Conservation (phyloP, 2,113 vertebrate genomes). For the Pseudopipra pipra region DNA sequence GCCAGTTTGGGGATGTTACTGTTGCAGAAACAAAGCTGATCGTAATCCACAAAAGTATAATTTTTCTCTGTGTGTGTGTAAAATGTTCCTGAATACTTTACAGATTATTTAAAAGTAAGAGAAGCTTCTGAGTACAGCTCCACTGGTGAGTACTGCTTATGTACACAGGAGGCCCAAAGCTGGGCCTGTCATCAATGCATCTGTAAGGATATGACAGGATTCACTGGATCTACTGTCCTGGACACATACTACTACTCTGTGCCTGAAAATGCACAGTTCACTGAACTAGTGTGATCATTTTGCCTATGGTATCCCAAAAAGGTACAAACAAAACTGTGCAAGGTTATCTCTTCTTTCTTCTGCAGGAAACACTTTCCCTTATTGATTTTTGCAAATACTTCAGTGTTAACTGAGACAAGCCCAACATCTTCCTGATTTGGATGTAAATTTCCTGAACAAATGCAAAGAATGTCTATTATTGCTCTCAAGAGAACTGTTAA, state of each 20-base stretch:
- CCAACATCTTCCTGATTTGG: background rate
- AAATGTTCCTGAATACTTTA: background rate
- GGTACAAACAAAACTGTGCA: background rate
- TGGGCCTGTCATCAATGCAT: background rate
- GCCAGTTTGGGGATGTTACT: background rate
- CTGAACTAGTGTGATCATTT: background rate
- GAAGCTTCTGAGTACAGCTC: background rate
- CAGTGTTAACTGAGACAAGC: constrained; percentile 21
- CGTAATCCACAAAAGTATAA: background rate
- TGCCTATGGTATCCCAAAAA: background rate
- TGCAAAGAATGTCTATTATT: constrained; percentile 36
- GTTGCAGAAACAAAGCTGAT: background rate
- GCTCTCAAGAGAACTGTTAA: constrained; percentile 35
- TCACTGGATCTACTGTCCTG: background rate
- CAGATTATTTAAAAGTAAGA: background rate
- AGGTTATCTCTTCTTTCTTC: constrained; percentile 19
- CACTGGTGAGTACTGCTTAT: background rate
- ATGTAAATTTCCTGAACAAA: constrained; percentile 59
- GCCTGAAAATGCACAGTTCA: background rate
- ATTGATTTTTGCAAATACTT: constrained; percentile 30
- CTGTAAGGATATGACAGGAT: background rate
- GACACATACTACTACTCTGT: background rate
- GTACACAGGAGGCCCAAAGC: background rate
- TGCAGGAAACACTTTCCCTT: background rate
- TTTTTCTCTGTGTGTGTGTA: background rate